phyloP scores from a whole-genome alignment of 2,113 vertebrate genomes.

The Megatriorchis doriae region DNA sequence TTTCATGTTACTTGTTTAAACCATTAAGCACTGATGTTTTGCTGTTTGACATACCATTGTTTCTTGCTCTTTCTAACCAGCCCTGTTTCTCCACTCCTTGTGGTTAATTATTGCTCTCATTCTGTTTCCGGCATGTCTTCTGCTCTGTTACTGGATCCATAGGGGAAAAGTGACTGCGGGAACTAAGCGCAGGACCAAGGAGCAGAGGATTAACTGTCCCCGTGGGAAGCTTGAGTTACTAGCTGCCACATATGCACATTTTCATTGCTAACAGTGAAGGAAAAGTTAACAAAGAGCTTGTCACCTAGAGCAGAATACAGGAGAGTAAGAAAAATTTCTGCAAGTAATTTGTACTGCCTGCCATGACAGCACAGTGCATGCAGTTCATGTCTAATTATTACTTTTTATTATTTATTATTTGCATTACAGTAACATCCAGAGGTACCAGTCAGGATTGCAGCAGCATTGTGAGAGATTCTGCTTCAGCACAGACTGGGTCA shows the following conservation, averaged over 20 bases:
- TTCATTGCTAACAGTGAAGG: slow-evolving; percentile 36
- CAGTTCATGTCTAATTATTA: slow-evolving; percentile 13
- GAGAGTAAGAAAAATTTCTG: slow-evolving; percentile 26
- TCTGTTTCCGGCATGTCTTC: slow-evolving; percentile 4
- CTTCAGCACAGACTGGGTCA: not conserved
- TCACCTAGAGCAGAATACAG: slow-evolving; percentile 78
- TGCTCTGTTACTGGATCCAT: slow-evolving; percentile 51
- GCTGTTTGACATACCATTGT: slow-evolving; percentile 73
- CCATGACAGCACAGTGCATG: not conserved
- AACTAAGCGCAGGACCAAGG: slow-evolving; percentile 71
- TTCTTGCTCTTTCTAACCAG: slow-evolving; percentile 64
- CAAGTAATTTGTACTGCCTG: slow-evolving; percentile 12
- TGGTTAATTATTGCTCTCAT: slow-evolving; percentile 58
- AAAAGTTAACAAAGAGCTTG: slow-evolving; percentile 79
- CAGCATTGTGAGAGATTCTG: not conserved
- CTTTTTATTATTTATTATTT: slow-evolving; percentile 33
- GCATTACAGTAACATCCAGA: not conserved
- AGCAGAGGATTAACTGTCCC: slow-evolving; percentile 77
- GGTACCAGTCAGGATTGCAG: not conserved
- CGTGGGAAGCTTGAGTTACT: slow-evolving; percentile 81
- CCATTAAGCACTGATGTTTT: slow-evolving; percentile 58
- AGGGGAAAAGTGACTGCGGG: slow-evolving; percentile 59
- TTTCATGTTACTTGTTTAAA: slow-evolving; percentile 58
- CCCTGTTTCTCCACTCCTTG: slow-evolving; percentile 65
- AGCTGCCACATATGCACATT: slow-evolving; percentile 50